Base-by-base conservation (phyloP, 2,797 vertebrate species). In the Scomberomorus guttatus region DNA sequence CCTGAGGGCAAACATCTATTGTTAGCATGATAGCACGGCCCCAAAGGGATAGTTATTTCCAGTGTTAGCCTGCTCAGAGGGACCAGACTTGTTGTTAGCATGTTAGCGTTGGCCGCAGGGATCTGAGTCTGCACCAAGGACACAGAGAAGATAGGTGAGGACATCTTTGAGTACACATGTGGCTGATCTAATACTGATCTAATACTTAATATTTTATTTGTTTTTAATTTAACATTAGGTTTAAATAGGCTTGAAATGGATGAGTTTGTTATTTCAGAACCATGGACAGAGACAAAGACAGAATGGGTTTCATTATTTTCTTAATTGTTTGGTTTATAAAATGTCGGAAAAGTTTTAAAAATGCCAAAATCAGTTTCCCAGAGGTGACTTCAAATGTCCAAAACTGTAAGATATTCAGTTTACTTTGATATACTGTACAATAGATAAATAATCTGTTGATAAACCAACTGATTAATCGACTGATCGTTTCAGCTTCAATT, bases 11-110 rank as follows among this genome's bases (percentile, higher is more conserved):
- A 24, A 24, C 27, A 3, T 52, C 85, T 93, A 87, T 90, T 87
- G 91, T 91, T 90, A 87, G 86, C 86, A 78, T 81, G 77, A 87
- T 87, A 89, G 82, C 76, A 7, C 2, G 32, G 42, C 72, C 65
- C 79, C 72, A 46, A 9, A 22, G 84, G 81, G 74, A n/a, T 0
- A 3, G 86, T 48, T 89, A 85, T 87, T 87, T 88, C 48, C 46
- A 84, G 75, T 54, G 64, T 5, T 24, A 74, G 48, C 24, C 55
- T 32, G 74, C 82, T 79, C 20, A 24, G 37, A 69, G 80, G 82
- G 72, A 44, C 8, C 29, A 5, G 55, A 61, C 58, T 73, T 72
- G 79, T 82, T 77, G 82, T 76, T 87, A 80, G 79, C 80, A 46
- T 88, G 83, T 84, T 85, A 81, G 65, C 15, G 14, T n/a, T 25